Base-by-base conservation (phyloP, 2,888 invertebrate species). In the Anarsia innoxiella region DNA sequence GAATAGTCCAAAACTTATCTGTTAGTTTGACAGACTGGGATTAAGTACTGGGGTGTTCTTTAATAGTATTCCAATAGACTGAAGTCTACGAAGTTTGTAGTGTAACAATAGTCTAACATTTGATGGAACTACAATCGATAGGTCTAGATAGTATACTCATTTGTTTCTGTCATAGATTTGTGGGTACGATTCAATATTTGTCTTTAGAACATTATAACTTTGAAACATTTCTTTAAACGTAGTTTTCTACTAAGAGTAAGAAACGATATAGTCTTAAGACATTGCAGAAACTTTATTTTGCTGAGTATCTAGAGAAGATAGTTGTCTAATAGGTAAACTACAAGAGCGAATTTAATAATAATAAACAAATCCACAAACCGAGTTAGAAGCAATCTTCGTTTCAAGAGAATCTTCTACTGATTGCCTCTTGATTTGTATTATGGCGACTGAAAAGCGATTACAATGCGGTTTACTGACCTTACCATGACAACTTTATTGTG, bases 401-500 rank as follows among this genome's bases (percentile, higher is more conserved):
- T 30, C 30, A 13, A 30, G 30, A 6, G 30, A 15, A 30, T 14
- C 10, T 32, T n/a, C 34, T 36, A 40, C 35, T 43, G 45, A 46
- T 53, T 44, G 43, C 44, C 39, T 40, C 42, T 42, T 51, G 48
- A 50, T 47, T 53, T 54, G 44, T 55, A 42, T 41, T 42, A 45
- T 35, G 37, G 36, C 25, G 29, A 27, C 34, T 23, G 39, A 39
- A 48, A 42, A 49, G 51, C 52, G 51, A 56, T 61, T 57, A 59
- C 56, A 49, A 49, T 53, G 52, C 51, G 52, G 44, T 59, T 67
- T 67, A 70, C 57, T 56, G 58, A 57, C 55, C 49, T 51, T 45
- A 43, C 40, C 56, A 55, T 59, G 64, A 68, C 66, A 71, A 64
- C 51, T 73, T 73, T 73, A 73, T 65, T 68, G 59, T 66, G 46